A percentile compares a stretch with the other conserved stretches of the same genome.
phyloP scores from a whole-genome alignment of 2,113 vertebrate species.

The Oryzias javanicus region DNA sequence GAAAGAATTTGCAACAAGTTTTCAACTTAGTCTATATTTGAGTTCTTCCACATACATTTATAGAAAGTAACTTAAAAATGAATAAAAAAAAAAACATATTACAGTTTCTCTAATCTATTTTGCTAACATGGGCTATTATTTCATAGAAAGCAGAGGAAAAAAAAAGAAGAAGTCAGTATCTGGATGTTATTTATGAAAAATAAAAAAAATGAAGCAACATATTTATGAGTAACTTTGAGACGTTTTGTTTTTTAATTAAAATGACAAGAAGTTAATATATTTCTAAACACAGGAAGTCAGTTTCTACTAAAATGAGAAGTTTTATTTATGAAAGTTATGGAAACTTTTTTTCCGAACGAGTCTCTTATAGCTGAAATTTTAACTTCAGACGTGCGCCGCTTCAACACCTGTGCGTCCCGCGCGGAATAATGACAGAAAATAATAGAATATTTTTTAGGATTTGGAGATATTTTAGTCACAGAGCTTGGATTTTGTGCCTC shows the following conservation, averaged over 20 bases:
- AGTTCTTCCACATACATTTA: conserved; percentile 80
- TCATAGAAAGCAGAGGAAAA: conserved; percentile 79
- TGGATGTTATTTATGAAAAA: conserved; percentile 85
- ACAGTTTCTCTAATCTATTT: conserved; percentile 84
- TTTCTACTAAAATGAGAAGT: conserved; percentile 81
- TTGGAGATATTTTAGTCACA: conserved; percentile 82
- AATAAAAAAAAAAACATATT: conserved; percentile 71
- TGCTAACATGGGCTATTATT: conserved; percentile 85
- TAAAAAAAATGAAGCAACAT: conserved; percentile 76
- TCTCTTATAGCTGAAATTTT: conserved; percentile 67
- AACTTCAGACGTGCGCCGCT: conserved; percentile 67
- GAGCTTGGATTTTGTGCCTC: conserved; percentile 80
- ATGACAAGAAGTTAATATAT: conserved; percentile 84
- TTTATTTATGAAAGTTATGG: conserved; percentile 81
- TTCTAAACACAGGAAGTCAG: conserved; percentile 82
- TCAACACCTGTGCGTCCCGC: conserved; percentile 69
- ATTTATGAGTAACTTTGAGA: conserved; percentile 83
- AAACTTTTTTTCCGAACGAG: conserved; percentile 51
- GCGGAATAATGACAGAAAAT: conserved; percentile 73
- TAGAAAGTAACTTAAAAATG: conserved; percentile 78
- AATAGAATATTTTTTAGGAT: conserved; percentile 80
- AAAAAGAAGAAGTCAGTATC: conserved; percentile 79
- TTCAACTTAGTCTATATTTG: conserved; percentile 72
- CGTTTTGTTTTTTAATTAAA: conserved; percentile 84
- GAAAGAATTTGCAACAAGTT: conserved; percentile 62